Evolutionary conservation across 2,797 vertebrate species (phyloP), one percentile per base, ranked within the genome.

Genomic region (Lepilemur septentrionalis): DNA sequence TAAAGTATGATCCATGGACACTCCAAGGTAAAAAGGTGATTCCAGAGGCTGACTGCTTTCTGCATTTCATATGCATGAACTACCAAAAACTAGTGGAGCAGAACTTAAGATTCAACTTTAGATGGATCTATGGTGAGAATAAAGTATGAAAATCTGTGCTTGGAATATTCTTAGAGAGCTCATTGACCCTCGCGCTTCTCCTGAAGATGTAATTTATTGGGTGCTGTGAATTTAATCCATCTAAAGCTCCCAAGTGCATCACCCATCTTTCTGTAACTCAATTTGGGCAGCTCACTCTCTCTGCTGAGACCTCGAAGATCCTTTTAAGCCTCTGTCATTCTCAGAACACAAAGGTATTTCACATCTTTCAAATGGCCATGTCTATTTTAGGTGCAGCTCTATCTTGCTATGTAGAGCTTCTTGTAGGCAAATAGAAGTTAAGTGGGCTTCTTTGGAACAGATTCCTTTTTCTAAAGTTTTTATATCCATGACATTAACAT

Each of bases 311-410:
- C 57, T 89, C 6, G 85, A 95, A 96, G 87, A 95, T 94, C 81
- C 72, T 94, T 91, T 94, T 82, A 95, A 96, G 67, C 76, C 63
- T 89, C 59, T 96, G 41, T 93, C 69, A 92, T 93, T 94, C 83
- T 85, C 94, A 88, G 93, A 92, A 97, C 83, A 94, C 67, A 63
- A 97, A 93, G 81, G 46, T 84, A 94, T 96, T 95, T 97, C 85
- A 82, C 63, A 95, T 87, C 90, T 89, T 97, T 83, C 81, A 96
- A 95, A 97, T 4, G 73, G 81, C 78, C 63, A 18, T 61, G 75
- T 91, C 92, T 97, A 92, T 96, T 97, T 97, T 85, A 87, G 84
- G 41, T 35, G 5, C 10, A 89, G 72, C 63, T 96, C 35, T 89
- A 11, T 85, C 87, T 25, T 94, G 78, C 82, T 91, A 82, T 18